Conservation (phyloP, 2,888 invertebrate genomes). For the Lumbricus terrestris region DNA sequence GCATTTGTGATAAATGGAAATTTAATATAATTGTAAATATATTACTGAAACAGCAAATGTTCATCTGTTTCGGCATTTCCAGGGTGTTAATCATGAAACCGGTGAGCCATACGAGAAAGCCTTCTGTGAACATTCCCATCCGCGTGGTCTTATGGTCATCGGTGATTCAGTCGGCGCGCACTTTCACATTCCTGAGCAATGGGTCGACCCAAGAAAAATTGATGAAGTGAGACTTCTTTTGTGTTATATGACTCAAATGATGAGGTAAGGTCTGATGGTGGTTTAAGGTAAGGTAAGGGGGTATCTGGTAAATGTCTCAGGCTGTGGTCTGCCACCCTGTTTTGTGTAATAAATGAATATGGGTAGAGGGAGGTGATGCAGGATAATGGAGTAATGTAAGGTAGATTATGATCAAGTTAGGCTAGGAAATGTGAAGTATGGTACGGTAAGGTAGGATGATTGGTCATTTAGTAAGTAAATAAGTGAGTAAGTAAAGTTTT, state of each 20-base stretch:
- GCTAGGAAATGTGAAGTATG: neutral
- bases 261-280: neutral
- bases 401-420: neutral
- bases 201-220: conserved; percentile 55
- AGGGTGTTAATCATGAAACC: conserved; percentile 52
- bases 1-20: neutral
- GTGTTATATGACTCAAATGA: neutral
- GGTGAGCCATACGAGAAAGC: conserved; percentile 53
- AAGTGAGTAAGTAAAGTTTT: no score
- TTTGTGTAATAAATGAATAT: no score
- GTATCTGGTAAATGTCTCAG: no score
- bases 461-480: neutral
- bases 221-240: neutral
- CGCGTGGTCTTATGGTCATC: conserved; percentile 54
- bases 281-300: neutral
- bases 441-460: neutral
- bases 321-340: no score
- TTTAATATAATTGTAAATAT: neutral
- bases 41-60: neutral
- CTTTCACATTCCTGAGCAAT: conserved; percentile 62
- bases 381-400: no score
- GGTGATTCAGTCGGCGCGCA: conserved; percentile 64
- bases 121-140: conserved; percentile 51
- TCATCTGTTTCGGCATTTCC: neutral
- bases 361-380: no score